Evolutionary conservation across 1,140 invertebrate genomes (phyloP).

Genomic region (Pachypeltis micranthus): DNA sequence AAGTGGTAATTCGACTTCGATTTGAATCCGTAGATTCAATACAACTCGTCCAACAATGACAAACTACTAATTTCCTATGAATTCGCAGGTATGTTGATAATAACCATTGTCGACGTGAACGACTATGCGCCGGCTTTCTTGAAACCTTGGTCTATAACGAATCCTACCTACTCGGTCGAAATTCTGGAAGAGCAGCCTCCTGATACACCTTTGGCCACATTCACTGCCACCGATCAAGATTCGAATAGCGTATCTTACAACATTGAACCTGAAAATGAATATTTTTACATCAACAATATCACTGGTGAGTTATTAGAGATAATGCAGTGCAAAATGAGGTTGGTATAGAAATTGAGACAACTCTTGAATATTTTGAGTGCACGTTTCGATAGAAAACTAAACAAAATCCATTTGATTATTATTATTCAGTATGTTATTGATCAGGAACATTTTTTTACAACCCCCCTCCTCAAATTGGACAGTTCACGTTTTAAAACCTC

Average conservation of each 20-base stretch:
- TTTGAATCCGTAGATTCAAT: not conserved
- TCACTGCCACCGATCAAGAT: constrained; percentile 69
- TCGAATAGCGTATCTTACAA: constrained; percentile 66
- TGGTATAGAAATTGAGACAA: too few relatives aligned
- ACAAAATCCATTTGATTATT: too few relatives aligned
- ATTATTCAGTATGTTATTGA: too few relatives aligned
- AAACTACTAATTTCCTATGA: not conserved
- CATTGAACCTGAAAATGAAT: constrained; percentile 56
- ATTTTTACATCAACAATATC: constrained; percentile 63
- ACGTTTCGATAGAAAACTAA: too few relatives aligned
- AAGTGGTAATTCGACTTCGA: constrained; percentile 41
- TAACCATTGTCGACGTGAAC: constrained; percentile 75
- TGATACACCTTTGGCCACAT: constrained; percentile 64
- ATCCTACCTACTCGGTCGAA: constrained; percentile 52
- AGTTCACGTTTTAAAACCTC: too few relatives aligned
- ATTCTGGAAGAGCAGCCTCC: constrained; percentile 73
- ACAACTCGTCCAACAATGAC: not conserved
- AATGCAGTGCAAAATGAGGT: too few relatives aligned
- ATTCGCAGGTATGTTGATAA: constrained; percentile 56
- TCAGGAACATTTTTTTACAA: too few relatives aligned
- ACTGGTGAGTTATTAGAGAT: constrained; percentile 50
- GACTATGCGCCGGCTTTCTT: constrained; percentile 50
- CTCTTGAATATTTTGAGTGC: too few relatives aligned
- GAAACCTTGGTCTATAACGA: constrained; percentile 57
- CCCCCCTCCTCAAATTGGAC: too few relatives aligned